Conservation (phyloP, 2,797 vertebrate species). For the Gobio occitaniae region DNA sequence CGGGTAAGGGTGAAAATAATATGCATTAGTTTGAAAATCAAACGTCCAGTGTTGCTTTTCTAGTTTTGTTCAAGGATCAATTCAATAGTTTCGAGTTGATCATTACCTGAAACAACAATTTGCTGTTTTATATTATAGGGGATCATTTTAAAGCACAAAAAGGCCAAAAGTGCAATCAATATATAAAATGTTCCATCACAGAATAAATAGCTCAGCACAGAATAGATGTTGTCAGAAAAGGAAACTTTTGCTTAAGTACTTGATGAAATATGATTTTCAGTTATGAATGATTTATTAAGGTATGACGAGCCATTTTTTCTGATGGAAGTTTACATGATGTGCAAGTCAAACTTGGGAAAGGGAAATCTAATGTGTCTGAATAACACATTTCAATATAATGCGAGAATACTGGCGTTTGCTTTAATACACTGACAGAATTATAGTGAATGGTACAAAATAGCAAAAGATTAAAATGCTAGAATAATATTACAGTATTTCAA, state of each 20-base stretch:
- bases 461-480: constrained; percentile 57
- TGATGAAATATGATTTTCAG: background rate
- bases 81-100: constrained; percentile 22
- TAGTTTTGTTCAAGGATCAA: constrained; percentile 30
- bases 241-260: background rate
- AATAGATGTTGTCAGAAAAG: background rate
- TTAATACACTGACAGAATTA: constrained; percentile 58
- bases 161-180: constrained; percentile 59
- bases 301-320: constrained; percentile 1
- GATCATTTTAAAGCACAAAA: constrained; percentile 36
- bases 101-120: constrained; percentile 25
- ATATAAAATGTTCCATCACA: constrained; percentile 46
- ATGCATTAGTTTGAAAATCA: constrained; percentile 32
- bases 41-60: constrained; percentile 58
- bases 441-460: constrained; percentile 51
- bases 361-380: constrained; percentile 7
- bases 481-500: constrained; percentile 62
- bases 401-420: constrained; percentile 59
- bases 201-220: constrained; percentile 56
- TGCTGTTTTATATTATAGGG: constrained; percentile 1
- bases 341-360: constrained; percentile 28
- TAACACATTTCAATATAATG: constrained; percentile 42
- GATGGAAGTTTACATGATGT: constrained; percentile 14
- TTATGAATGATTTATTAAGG: background rate
- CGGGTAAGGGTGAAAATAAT: background rate